Base-by-base conservation (phyloP, 2,888 invertebrate genomes). In the Drosophila cognata region DNA sequence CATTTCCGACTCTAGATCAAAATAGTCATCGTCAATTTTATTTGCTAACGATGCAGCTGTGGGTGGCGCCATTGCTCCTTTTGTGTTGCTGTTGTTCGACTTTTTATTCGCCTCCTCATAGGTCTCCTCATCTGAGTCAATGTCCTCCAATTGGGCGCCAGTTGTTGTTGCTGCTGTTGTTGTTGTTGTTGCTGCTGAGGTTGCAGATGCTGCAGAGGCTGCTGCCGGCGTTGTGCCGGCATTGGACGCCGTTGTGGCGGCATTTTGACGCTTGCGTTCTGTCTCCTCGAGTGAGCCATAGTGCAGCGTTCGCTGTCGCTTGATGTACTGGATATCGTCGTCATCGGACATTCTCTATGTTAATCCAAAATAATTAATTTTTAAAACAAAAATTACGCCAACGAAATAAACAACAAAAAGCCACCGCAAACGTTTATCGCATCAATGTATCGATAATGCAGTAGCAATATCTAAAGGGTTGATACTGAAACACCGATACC, bases 241-340 rank as follows among this genome's bases (percentile, higher is more conserved):
- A 31, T n/a, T 57, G 8, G 80, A 65, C 55, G 75, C 64, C 60
- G 77, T 55, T 29, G 71, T 51, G 5, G 81, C 65, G 50, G 83
- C 79, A 52, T 60, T 71, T 88, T 96, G 93, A 65, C 97, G 94
- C 16, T 95, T 95, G 76, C 96, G 95, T 93, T 98, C 98, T 38
- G 95, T 94, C 89, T 98, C 98, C 92, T 98, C 98, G 91, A 98
- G 92, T 0, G 98, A 98, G 18, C 98, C 98, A 95, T 98, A 98
- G 91, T 98, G 97, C 58, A 98, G 94, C 0, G 95, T 95, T 92
- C 96, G 96, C 67, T 94, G 94, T 77, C 96, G 96, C 92, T 97
- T 97, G 0, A 96, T 94, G 72, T 96, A 95, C 55, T 95, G 93
- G 55, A 96, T 93, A 90, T 97, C 97, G 58, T 93, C 93, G 68